Conservation (phyloP, 2,113 vertebrate species). For the Drymodes brunneopygia region DNA sequence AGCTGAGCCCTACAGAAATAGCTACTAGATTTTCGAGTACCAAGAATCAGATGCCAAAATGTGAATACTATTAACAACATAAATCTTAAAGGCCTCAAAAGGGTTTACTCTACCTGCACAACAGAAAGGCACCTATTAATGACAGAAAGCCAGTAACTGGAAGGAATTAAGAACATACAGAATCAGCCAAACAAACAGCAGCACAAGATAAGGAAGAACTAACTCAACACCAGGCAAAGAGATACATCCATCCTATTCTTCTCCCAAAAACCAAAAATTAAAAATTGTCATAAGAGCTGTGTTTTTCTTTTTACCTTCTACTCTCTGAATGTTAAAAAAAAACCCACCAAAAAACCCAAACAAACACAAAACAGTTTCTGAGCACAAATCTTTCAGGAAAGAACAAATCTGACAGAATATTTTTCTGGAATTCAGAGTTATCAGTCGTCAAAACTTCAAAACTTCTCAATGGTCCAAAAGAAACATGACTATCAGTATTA, state of each 20-base stretch:
- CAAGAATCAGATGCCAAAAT: neutral
- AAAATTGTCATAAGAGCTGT: neutral
- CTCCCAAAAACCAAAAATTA: neutral
- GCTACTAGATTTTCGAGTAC: neutral
- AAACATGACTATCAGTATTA: neutral
- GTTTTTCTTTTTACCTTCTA: neutral
- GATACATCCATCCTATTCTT: neutral
- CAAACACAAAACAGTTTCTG: neutral
- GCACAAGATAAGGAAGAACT: neutral
- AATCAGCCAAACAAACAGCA: neutral
- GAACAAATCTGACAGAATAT: neutral
- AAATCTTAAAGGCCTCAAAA: neutral
- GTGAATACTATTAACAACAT: neutral
- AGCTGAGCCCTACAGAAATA: neutral
- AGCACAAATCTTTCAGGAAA: neutral
- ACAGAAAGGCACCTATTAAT: neutral
- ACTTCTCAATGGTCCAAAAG: neutral
- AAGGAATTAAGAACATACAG: neutral
- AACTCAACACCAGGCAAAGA: neutral
- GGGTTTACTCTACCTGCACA: neutral
- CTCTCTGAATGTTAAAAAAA: rapidly evolving
- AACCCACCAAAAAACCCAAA: too few relatives aligned
- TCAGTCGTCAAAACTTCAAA: neutral
- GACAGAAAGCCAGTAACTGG: neutral
- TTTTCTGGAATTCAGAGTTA: neutral